A percentile compares a stretch with the other conserved stretches of the same genome.
Conservation (phyloP, 2,797 vertebrate genomes). For the Enteromius fasciolatus region DNA sequence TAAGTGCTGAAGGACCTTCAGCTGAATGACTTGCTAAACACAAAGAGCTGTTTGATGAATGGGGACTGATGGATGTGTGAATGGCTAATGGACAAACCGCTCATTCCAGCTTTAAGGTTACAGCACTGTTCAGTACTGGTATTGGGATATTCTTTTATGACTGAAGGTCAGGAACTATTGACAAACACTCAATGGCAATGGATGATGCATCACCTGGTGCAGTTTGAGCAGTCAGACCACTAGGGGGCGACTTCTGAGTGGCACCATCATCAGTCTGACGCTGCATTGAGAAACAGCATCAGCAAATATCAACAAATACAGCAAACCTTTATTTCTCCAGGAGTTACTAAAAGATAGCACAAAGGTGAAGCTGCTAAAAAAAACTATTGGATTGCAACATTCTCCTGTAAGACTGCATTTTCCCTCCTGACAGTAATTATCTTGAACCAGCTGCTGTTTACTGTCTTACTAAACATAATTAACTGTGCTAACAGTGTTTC, state of each 20-base stretch:
- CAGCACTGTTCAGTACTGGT: conserved; percentile 3
- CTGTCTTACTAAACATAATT: conserved; percentile 40
- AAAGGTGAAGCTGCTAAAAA: not conserved
- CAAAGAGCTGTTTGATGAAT: conserved; percentile 39
- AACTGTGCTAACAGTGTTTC: conserved; percentile 37
- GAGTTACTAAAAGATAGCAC: not conserved
- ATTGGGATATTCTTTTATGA: conserved; percentile 41
- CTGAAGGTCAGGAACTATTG: conserved; percentile 49
- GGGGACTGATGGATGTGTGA: conserved; percentile 46
- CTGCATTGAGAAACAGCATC: conserved; percentile 73
- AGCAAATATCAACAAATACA: conserved; percentile 50
- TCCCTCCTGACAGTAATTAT: conserved; percentile 21
- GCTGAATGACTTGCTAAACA: conserved; percentile 40
- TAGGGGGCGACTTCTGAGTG: conserved; percentile 79
- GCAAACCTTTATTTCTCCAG: conserved; percentile 13
- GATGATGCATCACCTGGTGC: conserved; percentile 76
- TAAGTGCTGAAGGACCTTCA: conserved; percentile 30
- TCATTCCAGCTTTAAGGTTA: conserved; percentile 37
- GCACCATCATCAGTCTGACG: conserved; percentile 70
- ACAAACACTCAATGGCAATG: conserved; percentile 35
- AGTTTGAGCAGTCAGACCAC: conserved; percentile 75
- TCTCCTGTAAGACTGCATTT: conserved; percentile 7
- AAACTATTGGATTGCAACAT: not conserved
- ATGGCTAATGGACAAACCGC: conserved; percentile 43
- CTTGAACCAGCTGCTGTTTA: conserved; percentile 45